These are phyloP conservation scores for Phrynocephalus versicolor DNA, from an alignment of 2,113 vertebrate species.

Conservation along the genomic window DNA sequence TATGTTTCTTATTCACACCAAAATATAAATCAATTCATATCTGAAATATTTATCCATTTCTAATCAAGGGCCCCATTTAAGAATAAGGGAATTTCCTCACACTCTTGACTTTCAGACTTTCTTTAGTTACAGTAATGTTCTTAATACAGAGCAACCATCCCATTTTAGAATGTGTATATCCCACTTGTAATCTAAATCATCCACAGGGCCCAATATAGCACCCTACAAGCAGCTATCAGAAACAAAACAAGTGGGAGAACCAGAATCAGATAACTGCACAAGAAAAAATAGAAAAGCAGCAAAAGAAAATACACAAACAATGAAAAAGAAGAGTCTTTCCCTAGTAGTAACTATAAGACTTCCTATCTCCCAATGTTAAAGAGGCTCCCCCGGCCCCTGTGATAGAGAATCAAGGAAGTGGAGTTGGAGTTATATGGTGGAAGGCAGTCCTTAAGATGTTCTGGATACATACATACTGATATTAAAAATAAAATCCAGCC, in stretches of 20 bases:
- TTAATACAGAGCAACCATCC: neutral
- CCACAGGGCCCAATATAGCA: neutral
- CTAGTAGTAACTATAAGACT: neutral
- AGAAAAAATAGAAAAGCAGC: neutral
- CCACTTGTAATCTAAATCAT: neutral
- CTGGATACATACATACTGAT: neutral
- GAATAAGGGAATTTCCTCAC: neutral
- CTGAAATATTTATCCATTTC: too few species aligned
- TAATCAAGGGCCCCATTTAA: neutral
- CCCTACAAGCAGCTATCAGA: neutral
- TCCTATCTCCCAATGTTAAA: neutral
- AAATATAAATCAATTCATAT: neutral
- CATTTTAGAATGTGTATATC: neutral
- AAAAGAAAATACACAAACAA: neutral
- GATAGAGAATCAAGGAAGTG: neutral
- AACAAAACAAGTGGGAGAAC: neutral
- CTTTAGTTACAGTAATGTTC: neutral
- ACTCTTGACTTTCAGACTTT: neutral
- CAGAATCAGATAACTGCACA: neutral
- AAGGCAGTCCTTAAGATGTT: neutral
- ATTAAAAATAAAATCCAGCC: neutral
- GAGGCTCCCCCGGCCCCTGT: neutral
- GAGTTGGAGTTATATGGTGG: neutral
- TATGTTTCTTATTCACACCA: neutral
- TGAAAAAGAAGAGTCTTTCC: neutral